Evolutionary conservation across 2,113 vertebrate species (phyloP), one percentile per base, ranked within the genome.

Genomic region (Stigmatopora argus): DNA sequence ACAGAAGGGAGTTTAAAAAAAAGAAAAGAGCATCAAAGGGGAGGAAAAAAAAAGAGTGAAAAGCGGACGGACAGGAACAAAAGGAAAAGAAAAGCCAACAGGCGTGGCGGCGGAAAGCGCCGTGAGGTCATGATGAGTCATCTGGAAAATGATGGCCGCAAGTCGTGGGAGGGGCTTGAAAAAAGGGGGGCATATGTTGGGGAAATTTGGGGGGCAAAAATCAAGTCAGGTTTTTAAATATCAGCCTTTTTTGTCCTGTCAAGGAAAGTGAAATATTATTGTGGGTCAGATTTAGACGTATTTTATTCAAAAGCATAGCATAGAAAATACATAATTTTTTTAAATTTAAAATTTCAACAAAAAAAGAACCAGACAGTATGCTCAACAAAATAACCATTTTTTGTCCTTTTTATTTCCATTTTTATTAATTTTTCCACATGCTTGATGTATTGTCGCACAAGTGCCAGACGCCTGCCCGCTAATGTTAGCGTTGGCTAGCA

Each of bases 391-490:
- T 44, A 21, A 31, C 63, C 1, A 67, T 81, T 83, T 73, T 83
- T 3, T 31, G 26, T 31, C 73, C 80, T 85, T 89, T 86, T 89
- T 89, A 83, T 88, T 84, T 81, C 67, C 70, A 74, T 82, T 94
- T 94, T 93, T 94, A 94, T 93, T 94, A 93, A 94, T 97, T 97
- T 94, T 95, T 93, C 94, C 26, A 96, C 94, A 97, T 97, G 95
- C 94, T 89, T 84, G 83, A 88, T 86, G 81, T 83, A 84, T 84
- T 87, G 86, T 82, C 11, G 51, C 1, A 52, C 6, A 26, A 15
- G 55, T 7, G 55, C 3, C 26, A 14, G 31, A 57, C 55, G 34
- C 55, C 14, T n/a, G 56, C 15, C 7, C 2, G 3, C 31, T 35
- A 35, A 35, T 17, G 26, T 18, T 49, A 49, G 18, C n/a, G 9